These are phyloP conservation scores for Psilopsiagon aurifrons DNA, from an alignment of 2,113 vertebrate genomes.

Conservation along the genomic window DNA sequence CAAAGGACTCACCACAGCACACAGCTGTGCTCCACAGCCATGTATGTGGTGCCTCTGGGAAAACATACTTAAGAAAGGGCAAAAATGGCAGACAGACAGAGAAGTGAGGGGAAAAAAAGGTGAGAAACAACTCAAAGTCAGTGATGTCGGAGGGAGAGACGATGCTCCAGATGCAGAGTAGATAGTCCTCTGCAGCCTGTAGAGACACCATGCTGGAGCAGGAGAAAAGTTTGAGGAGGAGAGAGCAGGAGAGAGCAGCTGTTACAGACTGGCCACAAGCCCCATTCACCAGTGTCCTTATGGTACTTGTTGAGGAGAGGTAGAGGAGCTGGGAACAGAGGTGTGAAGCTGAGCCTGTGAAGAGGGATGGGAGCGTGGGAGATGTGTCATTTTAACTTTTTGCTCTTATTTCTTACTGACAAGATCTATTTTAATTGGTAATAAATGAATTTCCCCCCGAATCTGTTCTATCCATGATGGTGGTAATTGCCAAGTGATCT, in stretches of 20 bases:
- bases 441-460: not conserved
- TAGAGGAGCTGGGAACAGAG: rapidly evolving
- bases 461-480: not conserved
- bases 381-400: not conserved
- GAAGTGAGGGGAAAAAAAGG: not conserved
- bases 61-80: not conserved
- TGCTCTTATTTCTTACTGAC: not conserved
- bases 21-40: not conserved
- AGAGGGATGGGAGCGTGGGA: rapidly evolving
- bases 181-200: not conserved
- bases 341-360: not conserved
- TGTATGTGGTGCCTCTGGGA: not conserved
- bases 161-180: not conserved
- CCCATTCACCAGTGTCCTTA: not conserved
- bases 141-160: not conserved
- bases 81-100: not conserved
- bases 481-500: not conserved
- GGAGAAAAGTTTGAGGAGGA: not conserved
- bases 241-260: not conserved
- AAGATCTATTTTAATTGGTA: not conserved
- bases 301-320: rapidly evolving
- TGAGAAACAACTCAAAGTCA: not conserved
- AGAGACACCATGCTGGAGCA: not conserved
- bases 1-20: not conserved
- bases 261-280: rapidly evolving